Percentiles rank a stretch among this genome's conserved stretches.
Conservation (phyloP, 64 coral and sea anemone genomes). For the Dendronephthya gigantea region DNA sequence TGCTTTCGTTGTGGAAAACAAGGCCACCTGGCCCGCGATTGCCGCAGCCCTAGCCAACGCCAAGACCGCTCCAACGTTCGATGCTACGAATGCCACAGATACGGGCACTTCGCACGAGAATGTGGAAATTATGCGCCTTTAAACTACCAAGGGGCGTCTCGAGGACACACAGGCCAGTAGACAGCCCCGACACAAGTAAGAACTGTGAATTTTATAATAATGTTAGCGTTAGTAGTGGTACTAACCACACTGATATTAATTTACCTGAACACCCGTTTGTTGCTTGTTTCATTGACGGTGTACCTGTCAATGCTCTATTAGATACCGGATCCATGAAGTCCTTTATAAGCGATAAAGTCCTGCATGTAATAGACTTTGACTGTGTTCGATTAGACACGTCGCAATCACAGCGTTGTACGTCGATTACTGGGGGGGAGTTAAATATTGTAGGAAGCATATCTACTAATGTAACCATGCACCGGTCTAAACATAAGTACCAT, state of each 20-base stretch:
- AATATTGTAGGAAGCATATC: neutral
- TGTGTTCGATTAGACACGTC: neutral
- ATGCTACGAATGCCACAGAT: neutral
- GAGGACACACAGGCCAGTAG: neutral
- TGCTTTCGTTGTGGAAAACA: neutral
- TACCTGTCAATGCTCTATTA: neutral
- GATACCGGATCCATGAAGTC: neutral
- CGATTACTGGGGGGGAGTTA: neutral
- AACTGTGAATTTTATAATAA: neutral
- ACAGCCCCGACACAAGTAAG: neutral
- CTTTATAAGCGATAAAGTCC: too few species aligned
- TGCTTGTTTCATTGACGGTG: neutral
- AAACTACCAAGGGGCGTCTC: constrained; percentile 10
- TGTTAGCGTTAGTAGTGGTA: neutral
- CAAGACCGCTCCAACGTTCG: neutral
- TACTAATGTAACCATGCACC: neutral
- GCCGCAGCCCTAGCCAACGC: neutral
- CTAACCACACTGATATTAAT: neutral
- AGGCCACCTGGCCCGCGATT: neutral
- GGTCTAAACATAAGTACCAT: neutral
- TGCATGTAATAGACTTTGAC: neutral
- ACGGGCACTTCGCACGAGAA: neutral
- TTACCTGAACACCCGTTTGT: neutral
- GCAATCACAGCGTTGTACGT: neutral
- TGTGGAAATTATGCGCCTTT: constrained; percentile 5